Evolutionary conservation across 2,888 invertebrate species (phyloP).

Genomic region (Dione juno): DNA sequence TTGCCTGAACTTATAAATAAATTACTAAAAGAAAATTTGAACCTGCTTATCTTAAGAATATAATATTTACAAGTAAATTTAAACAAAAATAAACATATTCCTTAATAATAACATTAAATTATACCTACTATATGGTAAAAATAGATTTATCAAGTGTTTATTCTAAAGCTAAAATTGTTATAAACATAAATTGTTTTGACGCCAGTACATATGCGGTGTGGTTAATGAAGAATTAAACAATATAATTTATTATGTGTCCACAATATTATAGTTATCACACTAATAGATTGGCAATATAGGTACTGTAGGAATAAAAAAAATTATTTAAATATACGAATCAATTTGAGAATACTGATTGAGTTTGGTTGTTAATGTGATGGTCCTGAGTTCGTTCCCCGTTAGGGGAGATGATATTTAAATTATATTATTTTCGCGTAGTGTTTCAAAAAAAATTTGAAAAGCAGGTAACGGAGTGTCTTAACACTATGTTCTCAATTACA

Average conservation of each 20-base stretch:
- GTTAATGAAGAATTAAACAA: constrained; percentile 17
- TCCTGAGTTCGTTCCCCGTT: too few relatives aligned
- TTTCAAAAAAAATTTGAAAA: too few relatives aligned
- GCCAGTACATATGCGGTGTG: background rate
- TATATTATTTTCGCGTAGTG: too few relatives aligned
- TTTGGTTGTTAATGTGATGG: too few relatives aligned
- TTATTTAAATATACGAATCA: background rate
- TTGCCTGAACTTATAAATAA: too few relatives aligned
- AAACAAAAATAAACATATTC: background rate
- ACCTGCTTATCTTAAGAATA: background rate
- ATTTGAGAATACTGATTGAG: background rate
- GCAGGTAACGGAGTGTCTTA: too few relatives aligned
- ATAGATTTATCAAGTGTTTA: constrained; percentile 17
- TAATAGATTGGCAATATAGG: background rate
- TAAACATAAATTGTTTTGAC: constrained; percentile 18
- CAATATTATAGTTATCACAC: constrained; percentile 20
- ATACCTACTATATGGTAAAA: background rate
- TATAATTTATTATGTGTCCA: constrained; percentile 19
- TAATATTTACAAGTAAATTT: background rate
- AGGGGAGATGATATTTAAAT: too few relatives aligned
- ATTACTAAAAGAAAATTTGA: background rate
- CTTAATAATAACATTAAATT: background rate
- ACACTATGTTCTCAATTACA: too few relatives aligned
- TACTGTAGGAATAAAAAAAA: background rate
- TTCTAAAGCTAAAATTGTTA: constrained; percentile 8